Evolutionary conservation across 1,140 invertebrate species (phyloP).

Genomic region (Rhynchophorus ferrugineus): DNA sequence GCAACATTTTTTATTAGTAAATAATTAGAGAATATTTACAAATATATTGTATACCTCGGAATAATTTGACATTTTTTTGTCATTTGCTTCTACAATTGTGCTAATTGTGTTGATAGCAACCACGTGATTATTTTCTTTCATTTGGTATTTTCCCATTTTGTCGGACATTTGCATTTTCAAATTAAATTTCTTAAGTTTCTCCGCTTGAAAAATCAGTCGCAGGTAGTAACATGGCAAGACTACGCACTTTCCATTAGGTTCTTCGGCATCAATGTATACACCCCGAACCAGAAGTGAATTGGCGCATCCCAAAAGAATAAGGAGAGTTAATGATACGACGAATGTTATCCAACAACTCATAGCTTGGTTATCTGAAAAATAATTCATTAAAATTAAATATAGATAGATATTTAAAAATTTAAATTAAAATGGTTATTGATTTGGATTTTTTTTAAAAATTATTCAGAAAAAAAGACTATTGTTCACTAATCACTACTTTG

Average conservation of each 20-base stretch:
- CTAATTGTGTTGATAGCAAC: constrained; percentile 12
- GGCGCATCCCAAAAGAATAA: constrained; percentile 73
- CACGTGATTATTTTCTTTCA: constrained; percentile 30
- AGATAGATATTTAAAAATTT: too few relatives aligned
- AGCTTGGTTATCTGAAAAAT: constrained; percentile 52
- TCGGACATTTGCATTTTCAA: constrained; percentile 10
- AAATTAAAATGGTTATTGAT: too few relatives aligned
- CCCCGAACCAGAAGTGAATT: constrained; percentile 76
- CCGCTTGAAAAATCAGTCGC: constrained; percentile 63
- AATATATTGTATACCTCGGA: too few relatives aligned
- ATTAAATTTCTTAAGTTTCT: constrained; percentile 49
- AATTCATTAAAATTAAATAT: not conserved
- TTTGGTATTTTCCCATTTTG: constrained; percentile 35
- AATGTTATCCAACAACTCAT: constrained; percentile 73
- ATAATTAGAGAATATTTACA: too few relatives aligned
- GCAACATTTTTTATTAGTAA: too few relatives aligned
- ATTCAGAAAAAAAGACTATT: too few relatives aligned
- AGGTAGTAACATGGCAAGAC: constrained; percentile 75
- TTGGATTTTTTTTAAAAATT: too few relatives aligned
- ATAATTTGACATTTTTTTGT: too few relatives aligned
- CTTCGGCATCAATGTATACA: constrained; percentile 77
- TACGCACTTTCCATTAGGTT: constrained; percentile 68
- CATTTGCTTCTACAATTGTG: constrained; percentile 9
- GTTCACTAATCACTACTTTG: too few relatives aligned
- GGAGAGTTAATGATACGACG: constrained; percentile 59